These are phyloP conservation scores for Aurelia aurita DNA, from an alignment of 30 jellyfish, hydroid and myxozoan species.

Conservation along the genomic window DNA sequence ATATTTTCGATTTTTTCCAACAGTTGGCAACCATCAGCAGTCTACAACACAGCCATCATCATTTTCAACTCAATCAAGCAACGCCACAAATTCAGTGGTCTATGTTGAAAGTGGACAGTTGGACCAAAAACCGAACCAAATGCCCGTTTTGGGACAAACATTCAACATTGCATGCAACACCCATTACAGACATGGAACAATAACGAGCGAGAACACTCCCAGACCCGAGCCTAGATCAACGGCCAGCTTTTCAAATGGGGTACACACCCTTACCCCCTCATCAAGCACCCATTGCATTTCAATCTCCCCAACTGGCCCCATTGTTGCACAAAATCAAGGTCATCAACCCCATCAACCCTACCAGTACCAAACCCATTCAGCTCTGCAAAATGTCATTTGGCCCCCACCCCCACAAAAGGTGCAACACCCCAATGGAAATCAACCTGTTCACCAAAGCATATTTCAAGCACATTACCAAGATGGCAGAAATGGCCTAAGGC, in stretches of 20 bases:
- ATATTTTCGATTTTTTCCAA: no score
- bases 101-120: background rate
- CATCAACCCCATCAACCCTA: background rate
- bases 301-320: background rate
- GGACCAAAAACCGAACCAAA: background rate
- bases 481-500: constrained; percentile 46
- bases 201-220: background rate
- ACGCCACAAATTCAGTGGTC: background rate
- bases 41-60: no score
- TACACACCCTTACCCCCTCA: background rate
- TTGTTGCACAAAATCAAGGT: constrained; percentile 1
- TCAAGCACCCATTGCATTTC: constrained; percentile 19
- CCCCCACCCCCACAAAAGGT: constrained; percentile 32
- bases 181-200: background rate
- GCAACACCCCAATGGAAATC: constrained; percentile 23
- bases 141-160: constrained; percentile 35
- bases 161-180: constrained; percentile 8
- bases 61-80: background rate
- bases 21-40: no score
- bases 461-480: constrained; percentile 43
- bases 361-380: constrained; percentile 13
- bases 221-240: background rate
- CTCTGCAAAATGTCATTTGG: background rate
- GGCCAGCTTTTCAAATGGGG: background rate
- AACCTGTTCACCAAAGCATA: background rate